Base-by-base conservation (phyloP, 1,140 invertebrate species). In the Scaptodrosophila lebanonensis region DNA sequence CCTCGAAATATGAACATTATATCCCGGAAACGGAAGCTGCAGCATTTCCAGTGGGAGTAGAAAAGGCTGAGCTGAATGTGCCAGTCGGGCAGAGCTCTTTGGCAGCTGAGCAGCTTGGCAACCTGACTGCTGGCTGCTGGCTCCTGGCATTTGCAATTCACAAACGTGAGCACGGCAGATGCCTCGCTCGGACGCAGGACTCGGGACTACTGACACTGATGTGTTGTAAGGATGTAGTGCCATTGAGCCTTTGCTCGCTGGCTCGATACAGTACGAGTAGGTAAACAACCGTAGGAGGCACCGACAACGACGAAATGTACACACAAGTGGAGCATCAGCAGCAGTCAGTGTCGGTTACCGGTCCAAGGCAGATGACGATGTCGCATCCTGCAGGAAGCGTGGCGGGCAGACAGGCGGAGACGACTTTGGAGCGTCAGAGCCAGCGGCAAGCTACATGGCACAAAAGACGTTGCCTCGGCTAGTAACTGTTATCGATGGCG, bases 1-100 rank as follows among this genome's bases (percentile, higher is more conserved):
- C 73, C 83, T 85, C 83, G 83, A 85, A 85, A 85, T 85, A 83
- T 85, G 83, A 85, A 85, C 83, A 85, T 84, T 85, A 85, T 85
- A 85, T 85, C 83, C 83, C 83, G 83, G 83, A 85, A 85, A 85
- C 83, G 83, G 83, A 85, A 85, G 83, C 75, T 82, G 83, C 83
- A 83, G 75, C 83, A 85, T 85, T 85, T 85, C 75, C 83, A 85
- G 85, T n/a, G n/a, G n/a, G n/a, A n/a, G n/a, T n/a, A n/a, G n/a
- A n/a, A n/a, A n/a, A n/a, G n/a, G n/a, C n/a, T n/a, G n/a, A n/a
- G n/a, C n/a, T n/a, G 83, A 83, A 85, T 85, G 83, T 77, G 66
- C 48, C 66, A 83, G 67, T 33, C 63, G 48, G 62, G 27, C 57
- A 36, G 51, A 44, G 35, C 22, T 25, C 22, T n/a, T 40, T 3